Base-by-base conservation (phyloP, 2,888 invertebrate species). In the Polia nebulosa region DNA sequence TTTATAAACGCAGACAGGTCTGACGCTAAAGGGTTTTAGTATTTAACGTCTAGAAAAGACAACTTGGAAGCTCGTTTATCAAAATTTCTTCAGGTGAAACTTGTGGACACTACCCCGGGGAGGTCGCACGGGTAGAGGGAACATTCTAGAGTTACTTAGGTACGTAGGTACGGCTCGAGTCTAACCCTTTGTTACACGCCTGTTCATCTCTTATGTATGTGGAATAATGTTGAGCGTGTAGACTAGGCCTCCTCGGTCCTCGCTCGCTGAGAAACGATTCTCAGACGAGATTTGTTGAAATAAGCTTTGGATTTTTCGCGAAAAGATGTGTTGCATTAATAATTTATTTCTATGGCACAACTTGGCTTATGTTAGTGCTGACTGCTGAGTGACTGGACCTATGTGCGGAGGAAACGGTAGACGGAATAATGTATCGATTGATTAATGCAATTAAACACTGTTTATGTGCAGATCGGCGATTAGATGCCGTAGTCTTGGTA, bases 141-240 rank as follows among this genome's bases (percentile, higher is more conserved):
- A 75, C 52, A 49, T 70, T 73, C 81, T 78, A 64, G 73, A 69
- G 53, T 68, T 58, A 69, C 76, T 76, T 57, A 75, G 58, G 49
- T 45, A 65, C 58, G 58, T 55, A 58, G 51, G 59, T 52, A 61
- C 22, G 45, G 52, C 8, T 67, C 65, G 55, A 20, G 55, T 56
- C 81, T 79, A 81, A 75, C 80, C 81, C 82, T 86, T 85, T 85
- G 86, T 86, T 75, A 57, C 44, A 53, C 61, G 76, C 45, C 62
- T 79, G 70, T 70, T 64, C 80, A 77, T 80, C 75, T 74, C 66
- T 78, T 79, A 78, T 74, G 75, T 78, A 81, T 81, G 71, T 77
- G 67, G 71, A 65, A 58, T 70, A 52, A 74, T 67, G 74, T 74
- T n/a, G 59, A 69, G 56, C 51, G 69, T 36, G 36, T 29, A 32